Conservation (phyloP, 92 coral and sea anemone species). For the Paramuricea clavata region DNA sequence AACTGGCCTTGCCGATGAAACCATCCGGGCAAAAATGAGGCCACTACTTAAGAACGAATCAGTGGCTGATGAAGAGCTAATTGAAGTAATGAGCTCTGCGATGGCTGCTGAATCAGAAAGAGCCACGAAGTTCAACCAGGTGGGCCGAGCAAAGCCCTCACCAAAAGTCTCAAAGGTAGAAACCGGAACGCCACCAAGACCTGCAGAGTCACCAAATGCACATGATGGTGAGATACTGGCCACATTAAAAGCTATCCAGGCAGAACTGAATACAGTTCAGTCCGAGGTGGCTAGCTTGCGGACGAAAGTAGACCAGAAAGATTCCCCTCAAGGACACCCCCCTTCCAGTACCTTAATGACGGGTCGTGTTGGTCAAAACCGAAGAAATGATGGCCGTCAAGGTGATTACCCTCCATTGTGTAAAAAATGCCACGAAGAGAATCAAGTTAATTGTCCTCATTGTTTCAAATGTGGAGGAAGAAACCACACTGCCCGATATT, state of each 20-base stretch:
- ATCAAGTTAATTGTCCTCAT: constrained; percentile 51
- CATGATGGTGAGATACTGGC: constrained; percentile 35
- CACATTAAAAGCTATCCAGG: constrained; percentile 56
- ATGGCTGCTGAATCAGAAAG: constrained; percentile 54
- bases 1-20: constrained; percentile 40
- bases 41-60: constrained; percentile 14
- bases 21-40: constrained; percentile 34
- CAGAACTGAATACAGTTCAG: constrained; percentile 37
- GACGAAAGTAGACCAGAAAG: constrained; percentile 24
- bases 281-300: constrained; percentile 32
- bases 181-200: neutral
- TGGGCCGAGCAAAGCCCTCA: constrained; percentile 4
- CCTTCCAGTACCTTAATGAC: too few relatives aligned
- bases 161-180: constrained; percentile 10
- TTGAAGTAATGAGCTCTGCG: constrained; percentile 68
- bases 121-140: constrained; percentile 30
- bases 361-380: too few relatives aligned
- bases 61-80: constrained; percentile 46
- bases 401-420: constrained; percentile 46
- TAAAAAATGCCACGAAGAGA: constrained; percentile 38
- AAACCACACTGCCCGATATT: constrained; percentile 53
- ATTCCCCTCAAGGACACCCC: too few relatives aligned
- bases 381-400: neutral
- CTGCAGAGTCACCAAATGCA: neutral
- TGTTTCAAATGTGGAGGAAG: constrained; percentile 66